phyloP scores from a whole-genome alignment of 2,797 vertebrate species.

The Malacoctenus gilli region DNA sequence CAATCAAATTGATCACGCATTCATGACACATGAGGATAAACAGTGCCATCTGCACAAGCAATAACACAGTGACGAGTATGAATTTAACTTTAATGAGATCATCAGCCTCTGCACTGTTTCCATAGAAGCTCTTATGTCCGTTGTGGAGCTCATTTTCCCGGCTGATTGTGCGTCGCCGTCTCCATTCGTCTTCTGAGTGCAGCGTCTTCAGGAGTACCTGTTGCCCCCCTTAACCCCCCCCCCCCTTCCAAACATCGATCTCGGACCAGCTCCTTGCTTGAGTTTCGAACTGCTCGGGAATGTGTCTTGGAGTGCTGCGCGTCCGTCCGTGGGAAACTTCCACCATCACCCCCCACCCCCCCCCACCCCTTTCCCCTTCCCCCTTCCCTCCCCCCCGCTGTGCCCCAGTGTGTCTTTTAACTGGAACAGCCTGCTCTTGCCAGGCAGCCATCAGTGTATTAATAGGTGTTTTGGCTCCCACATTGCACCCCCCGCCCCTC shows the following conservation, averaged over 20 bases:
- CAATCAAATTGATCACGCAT: too few relatives aligned
- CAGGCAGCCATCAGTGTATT: conserved; percentile 77
- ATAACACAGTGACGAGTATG: too few relatives aligned
- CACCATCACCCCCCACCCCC: neutral
- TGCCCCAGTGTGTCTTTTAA: conserved; percentile 46
- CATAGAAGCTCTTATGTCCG: too few relatives aligned
- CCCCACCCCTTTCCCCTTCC: neutral
- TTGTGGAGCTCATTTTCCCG: too few relatives aligned
- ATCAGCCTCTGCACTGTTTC: too few relatives aligned
- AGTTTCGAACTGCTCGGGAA: conserved; percentile 21
- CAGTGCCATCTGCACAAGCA: too few relatives aligned
- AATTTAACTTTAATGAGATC: too few relatives aligned
- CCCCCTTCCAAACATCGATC: conserved; percentile 25
- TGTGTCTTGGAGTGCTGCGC: conserved; percentile 17
- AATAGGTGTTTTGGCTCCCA: conserved; percentile 74
- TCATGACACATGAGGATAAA: too few relatives aligned
- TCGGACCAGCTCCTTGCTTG: conserved; percentile 24
- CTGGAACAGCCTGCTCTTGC: conserved; percentile 71
- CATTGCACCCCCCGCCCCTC: conserved; percentile 68
- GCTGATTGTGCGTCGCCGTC: too few relatives aligned
- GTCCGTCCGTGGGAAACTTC: conserved; percentile 54
- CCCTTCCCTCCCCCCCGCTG: neutral
- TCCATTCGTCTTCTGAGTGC: conserved; percentile 13
- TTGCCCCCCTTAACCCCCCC: neutral
- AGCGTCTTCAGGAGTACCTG: conserved; percentile 37